Conservation (phyloP, 2,113 vertebrate genomes). For the Chaetodon trifascialis region DNA sequence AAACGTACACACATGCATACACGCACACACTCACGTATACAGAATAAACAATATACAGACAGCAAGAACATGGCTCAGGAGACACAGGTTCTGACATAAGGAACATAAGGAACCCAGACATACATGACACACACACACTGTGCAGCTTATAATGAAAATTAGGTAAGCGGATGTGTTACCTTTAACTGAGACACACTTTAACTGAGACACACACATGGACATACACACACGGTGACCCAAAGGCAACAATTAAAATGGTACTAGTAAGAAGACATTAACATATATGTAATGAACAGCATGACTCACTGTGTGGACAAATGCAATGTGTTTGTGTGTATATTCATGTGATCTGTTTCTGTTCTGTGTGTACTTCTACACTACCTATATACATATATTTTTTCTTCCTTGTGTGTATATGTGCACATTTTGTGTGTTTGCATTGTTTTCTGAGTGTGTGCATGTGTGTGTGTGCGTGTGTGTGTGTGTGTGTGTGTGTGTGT, state of each 20-base stretch:
- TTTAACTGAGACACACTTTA: neutral
- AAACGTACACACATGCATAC: neutral
- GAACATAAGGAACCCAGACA: slow-evolving; percentile 16
- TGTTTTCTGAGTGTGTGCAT: slow-evolving; percentile 33
- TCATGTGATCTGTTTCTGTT: slow-evolving; percentile 17
- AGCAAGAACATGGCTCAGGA: slow-evolving; percentile 13
- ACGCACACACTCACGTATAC: neutral
- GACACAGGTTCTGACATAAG: slow-evolving; percentile 27
- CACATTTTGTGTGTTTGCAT: slow-evolving; percentile 36
- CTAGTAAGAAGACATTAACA: neutral
- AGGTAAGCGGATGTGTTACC: neutral
- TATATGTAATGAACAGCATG: slow-evolving; percentile 3
- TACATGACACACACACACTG: neutral
- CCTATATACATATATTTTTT: slow-evolving; percentile 13
- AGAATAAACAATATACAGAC: slow-evolving; percentile 8
- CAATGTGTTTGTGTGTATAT: slow-evolving; percentile 9
- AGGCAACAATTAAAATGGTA: slow-evolving; percentile 21
- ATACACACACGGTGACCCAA: neutral
- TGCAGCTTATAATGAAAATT: neutral
- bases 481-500: slow-evolving; percentile 54
- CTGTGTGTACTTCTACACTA: neutral
- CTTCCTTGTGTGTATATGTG: neutral
- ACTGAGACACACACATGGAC: neutral
- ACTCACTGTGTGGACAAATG: slow-evolving; percentile 23
- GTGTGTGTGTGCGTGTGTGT: neutral